Conservation (phyloP, 2,888 invertebrate genomes). For the Lamproptera curius region DNA sequence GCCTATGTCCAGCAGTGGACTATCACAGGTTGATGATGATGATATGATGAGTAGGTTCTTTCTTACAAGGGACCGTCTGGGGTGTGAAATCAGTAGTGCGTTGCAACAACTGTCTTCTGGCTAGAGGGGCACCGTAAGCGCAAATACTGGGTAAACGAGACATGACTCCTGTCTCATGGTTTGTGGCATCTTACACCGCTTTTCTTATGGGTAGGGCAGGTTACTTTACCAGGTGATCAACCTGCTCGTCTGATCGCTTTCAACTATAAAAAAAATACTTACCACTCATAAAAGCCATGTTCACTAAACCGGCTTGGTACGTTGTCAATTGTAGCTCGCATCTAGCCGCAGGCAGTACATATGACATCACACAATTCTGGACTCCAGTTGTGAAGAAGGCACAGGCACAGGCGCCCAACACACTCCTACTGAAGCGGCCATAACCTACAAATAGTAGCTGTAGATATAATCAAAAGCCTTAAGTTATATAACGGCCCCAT, state of each 20-base stretch:
- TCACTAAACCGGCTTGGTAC: conserved; percentile 82
- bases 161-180: no score
- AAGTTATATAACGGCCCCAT: no score
- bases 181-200: no score
- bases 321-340: conserved; percentile 83
- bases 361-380: conserved; percentile 83
- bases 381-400: conserved; percentile 81
- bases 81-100: not conserved
- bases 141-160: no score
- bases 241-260: no score
- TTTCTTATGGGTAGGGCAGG: no score
- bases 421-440: conserved; percentile 82
- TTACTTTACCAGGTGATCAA: no score
- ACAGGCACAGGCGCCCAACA: conserved; percentile 80
- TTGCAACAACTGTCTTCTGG: not conserved
- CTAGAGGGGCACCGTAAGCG: not conserved
- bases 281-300: conserved; percentile 86
- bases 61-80: no score
- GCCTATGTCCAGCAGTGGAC: no score
- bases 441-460: conserved; percentile 75
- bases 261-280: conserved; percentile 29
- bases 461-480: no score
- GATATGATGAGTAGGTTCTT: no score
- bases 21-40: no score
- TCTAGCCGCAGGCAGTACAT: conserved; percentile 84